These are phyloP conservation scores for Drosophila mimica DNA, from an alignment of 2,888 invertebrate genomes.

Conservation along the genomic window DNA sequence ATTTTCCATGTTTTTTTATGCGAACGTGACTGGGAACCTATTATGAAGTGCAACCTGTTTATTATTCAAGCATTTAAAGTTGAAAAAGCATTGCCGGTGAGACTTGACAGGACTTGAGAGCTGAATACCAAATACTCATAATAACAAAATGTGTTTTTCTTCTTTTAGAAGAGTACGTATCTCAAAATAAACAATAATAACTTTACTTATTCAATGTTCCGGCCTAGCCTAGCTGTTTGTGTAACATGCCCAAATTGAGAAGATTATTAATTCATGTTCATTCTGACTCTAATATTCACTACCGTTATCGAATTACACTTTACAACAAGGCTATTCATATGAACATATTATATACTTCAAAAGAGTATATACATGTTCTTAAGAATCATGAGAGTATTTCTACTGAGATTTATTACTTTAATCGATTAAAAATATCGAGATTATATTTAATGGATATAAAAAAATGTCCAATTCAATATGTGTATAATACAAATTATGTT, in stretches of 20 bases:
- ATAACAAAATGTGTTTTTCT: not conserved
- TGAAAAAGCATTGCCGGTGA: constrained; percentile 21
- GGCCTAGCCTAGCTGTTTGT: no score
- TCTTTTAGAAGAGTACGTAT: not conserved
- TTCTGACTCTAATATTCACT: not conserved
- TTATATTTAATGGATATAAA: no score
- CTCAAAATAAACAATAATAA: not conserved
- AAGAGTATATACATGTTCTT: not conserved
- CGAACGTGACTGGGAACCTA: constrained; percentile 49
- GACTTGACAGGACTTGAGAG: constrained; percentile 26
- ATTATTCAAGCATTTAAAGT: constrained; percentile 42
- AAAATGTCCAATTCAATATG: no score
- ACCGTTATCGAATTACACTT: no score
- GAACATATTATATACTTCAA: not conserved
- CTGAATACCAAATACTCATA: not conserved
- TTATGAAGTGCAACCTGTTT: constrained; percentile 39
- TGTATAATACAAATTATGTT: no score
- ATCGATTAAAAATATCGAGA: no score
- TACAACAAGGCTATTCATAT: no score
- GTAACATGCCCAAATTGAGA: no score
- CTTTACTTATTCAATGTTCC: not conserved
- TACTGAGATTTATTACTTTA: no score
- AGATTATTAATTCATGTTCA: not conserved
- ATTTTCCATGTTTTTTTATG: constrained; percentile 13
- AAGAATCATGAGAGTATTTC: no score